Evolutionary conservation across 1,140 invertebrate species (phyloP).

Genomic region (Drosophila virilis): DNA sequence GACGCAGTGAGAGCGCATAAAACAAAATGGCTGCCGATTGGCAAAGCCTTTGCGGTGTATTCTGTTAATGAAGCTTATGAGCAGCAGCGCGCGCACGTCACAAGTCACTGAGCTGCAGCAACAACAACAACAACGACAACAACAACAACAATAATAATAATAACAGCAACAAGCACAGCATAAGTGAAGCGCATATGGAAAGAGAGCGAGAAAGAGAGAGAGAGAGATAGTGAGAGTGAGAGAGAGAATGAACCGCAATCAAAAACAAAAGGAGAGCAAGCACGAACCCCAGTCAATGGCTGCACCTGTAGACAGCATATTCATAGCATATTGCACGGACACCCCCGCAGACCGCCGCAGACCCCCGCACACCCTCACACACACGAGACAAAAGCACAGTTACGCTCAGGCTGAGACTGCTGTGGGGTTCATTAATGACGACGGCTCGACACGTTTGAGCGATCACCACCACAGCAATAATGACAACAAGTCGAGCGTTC

Average conservation of each 20-base stretch:
- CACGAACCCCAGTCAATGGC: constrained; percentile 63
- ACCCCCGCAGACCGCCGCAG: neutral
- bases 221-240: neutral
- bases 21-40: constrained; percentile 39
- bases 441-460: constrained; percentile 70
- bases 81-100: constrained; percentile 68
- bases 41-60: constrained; percentile 41
- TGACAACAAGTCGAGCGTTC: constrained; percentile 13
- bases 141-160: constrained; percentile 51
- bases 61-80: constrained; percentile 80
- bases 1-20: constrained; percentile 15
- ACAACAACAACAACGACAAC: constrained; percentile 29
- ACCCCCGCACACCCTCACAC: neutral
- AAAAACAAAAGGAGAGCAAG: constrained; percentile 62
- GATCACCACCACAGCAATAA: constrained; percentile 57
- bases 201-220: constrained; percentile 14
- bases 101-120: constrained; percentile 74
- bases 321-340: constrained; percentile 40
- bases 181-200: constrained; percentile 67
- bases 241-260: constrained; percentile 52
- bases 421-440: constrained; percentile 58
- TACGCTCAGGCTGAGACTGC: constrained; percentile 38
- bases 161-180: constrained; percentile 51
- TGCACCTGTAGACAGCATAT: constrained; percentile 71
- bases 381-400: constrained; percentile 46